These are phyloP conservation scores for Prolemur simus DNA, from an alignment of 2,113 vertebrate genomes.

Conservation along the genomic window DNA sequence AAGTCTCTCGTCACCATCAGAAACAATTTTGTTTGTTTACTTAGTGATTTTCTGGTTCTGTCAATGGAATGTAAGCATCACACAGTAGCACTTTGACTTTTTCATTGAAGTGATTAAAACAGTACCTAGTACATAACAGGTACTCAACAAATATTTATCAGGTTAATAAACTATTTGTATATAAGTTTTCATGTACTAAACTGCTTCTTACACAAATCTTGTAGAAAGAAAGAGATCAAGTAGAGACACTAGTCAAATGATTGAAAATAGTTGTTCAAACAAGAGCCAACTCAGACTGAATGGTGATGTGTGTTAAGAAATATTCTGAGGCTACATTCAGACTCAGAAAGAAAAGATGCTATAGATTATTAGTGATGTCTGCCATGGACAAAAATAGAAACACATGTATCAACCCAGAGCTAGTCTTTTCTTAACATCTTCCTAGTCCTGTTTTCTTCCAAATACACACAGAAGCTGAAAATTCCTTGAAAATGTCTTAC, in stretches of 20 bases:
- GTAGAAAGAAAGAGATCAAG: background rate
- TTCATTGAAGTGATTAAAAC: background rate
- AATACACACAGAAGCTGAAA: background rate
- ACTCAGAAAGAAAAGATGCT: background rate
- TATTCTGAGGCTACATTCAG: background rate
- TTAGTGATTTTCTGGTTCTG: background rate
- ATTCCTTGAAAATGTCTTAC: background rate
- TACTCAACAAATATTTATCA: background rate
- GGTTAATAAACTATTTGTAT: background rate
- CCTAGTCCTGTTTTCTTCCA: background rate
- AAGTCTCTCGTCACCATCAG: background rate
- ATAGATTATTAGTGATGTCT: background rate
- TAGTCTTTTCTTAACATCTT: background rate
- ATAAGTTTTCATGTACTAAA: background rate
- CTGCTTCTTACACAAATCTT: background rate
- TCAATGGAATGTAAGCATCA: background rate
- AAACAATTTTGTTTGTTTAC: background rate
- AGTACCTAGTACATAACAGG: background rate
- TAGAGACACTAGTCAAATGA: background rate
- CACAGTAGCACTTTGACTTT: background rate
- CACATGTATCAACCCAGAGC: background rate
- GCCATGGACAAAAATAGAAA: background rate
- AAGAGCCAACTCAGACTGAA: background rate
- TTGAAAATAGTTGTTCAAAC: background rate
- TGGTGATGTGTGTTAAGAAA: background rate